A percentile compares a stretch with the other conserved stretches of the same genome.
phyloP scores from a whole-genome alignment of 2,113 vertebrate genomes.

The Furnarius figulus region DNA sequence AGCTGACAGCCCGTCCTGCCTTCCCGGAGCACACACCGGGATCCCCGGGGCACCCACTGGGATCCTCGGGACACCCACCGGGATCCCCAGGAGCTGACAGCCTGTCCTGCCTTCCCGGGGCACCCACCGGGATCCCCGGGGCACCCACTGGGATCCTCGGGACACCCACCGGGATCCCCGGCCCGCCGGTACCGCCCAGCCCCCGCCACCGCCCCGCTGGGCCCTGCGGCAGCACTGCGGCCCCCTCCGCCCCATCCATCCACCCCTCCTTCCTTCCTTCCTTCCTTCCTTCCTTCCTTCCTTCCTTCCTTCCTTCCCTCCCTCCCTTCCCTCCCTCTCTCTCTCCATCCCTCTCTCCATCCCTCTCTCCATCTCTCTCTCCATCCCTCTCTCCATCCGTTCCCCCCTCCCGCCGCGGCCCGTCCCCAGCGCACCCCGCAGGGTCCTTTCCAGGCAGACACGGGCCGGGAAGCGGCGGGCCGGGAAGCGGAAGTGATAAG shows the following conservation, averaged over 20 bases:
- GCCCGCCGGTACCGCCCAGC: too few relatives aligned
- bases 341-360: neutral
- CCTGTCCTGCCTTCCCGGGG: accelerated
- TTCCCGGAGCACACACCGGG: neutral
- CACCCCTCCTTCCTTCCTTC: too few relatives aligned
- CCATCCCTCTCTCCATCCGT: too few relatives aligned
- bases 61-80: neutral
- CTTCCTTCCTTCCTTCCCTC: too few relatives aligned
- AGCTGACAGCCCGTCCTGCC: neutral
- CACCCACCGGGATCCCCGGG: neutral
- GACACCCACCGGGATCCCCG: neutral
- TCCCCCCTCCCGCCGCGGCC: too few relatives aligned
- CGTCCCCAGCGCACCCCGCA: neutral
- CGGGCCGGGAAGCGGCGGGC: accelerated
- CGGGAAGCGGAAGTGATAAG: neutral
- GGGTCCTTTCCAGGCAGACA: neutral
- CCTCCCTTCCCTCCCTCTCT: too few relatives aligned
- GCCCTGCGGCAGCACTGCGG: neutral
- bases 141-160: neutral
- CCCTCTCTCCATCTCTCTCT: too few relatives aligned
- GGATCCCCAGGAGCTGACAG: neutral
- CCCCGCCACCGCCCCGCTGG: neutral
- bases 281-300: too few relatives aligned
- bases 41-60: neutral
- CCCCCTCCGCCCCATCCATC: neutral